These are phyloP conservation scores for Bombus breviceps DNA, from an alignment of 1,140 invertebrate genomes.

Conservation along the genomic window DNA sequence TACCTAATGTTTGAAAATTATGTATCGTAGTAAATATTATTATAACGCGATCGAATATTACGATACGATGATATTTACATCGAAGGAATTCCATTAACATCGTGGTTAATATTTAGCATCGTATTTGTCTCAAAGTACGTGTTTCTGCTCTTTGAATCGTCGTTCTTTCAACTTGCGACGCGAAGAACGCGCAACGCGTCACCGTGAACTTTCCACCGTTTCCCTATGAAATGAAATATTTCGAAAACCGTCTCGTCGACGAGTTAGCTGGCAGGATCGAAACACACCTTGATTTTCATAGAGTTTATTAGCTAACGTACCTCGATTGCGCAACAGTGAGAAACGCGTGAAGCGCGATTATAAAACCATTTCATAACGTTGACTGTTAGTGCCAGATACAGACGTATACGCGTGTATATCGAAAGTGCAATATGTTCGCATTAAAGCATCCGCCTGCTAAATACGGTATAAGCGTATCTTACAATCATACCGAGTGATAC, in stretches of 20 bases:
- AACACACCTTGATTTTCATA: background rate
- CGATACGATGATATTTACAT: too few relatives aligned
- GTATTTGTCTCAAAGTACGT: too few relatives aligned
- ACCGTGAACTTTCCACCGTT: too few relatives aligned
- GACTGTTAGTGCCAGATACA: conserved; percentile 16
- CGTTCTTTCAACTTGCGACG: too few relatives aligned
- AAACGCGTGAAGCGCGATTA: conserved; percentile 46
- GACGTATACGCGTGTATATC: conserved; percentile 24
- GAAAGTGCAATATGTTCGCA: conserved; percentile 42
- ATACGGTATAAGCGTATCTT: conserved; percentile 61
- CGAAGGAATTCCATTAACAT: too few relatives aligned
- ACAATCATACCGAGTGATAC: conserved; percentile 45
- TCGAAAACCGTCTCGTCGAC: background rate
- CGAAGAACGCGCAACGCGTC: too few relatives aligned
- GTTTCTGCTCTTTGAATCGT: too few relatives aligned
- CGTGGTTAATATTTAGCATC: too few relatives aligned
- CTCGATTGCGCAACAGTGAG: conserved; percentile 30
- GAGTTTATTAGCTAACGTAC: background rate
- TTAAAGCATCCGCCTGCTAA: conserved; percentile 45
- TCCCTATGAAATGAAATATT: too few relatives aligned
- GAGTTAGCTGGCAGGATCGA: background rate
- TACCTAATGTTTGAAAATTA: fast-evolving
- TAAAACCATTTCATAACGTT: conserved; percentile 59
- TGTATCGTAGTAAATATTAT: too few relatives aligned
- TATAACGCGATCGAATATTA: too few relatives aligned